Percentiles rank a stretch among this genome's conserved stretches.
phyloP scores from a whole-genome alignment of 37 sponge, comb jelly and placozoan genomes.

The Ephydatia muelleri region DNA sequence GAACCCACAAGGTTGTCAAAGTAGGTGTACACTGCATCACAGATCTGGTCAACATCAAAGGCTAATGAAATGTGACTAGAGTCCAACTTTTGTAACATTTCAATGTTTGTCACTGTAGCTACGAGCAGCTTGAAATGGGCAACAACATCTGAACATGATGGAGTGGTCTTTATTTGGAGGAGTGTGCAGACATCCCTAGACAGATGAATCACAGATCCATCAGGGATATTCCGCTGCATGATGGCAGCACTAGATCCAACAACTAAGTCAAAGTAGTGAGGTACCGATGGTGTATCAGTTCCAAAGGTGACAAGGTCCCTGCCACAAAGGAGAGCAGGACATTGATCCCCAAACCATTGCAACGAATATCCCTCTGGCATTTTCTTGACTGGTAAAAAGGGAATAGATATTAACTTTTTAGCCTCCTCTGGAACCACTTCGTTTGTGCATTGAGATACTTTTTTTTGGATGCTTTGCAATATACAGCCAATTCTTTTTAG shows the following conservation, averaged over 20 bases:
- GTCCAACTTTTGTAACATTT: background rate
- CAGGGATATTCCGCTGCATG: background rate
- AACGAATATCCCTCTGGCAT: conserved; percentile 28
- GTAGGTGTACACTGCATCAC: conserved; percentile 7
- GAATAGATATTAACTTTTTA: conserved; percentile 16
- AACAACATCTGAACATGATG: background rate
- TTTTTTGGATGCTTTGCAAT: conserved; percentile 5
- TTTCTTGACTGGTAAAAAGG: conserved; percentile 49
- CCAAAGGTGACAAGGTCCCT: conserved; percentile 12
- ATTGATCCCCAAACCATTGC: conserved; percentile 41
- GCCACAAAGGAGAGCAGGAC: conserved; percentile 23
- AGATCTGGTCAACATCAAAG: background rate
- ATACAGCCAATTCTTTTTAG: conserved; percentile 9
- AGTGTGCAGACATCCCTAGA: background rate
- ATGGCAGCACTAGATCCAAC: conserved; percentile 9
- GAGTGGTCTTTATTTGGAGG: conserved; percentile 14
- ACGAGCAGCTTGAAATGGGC: conserved; percentile 8
- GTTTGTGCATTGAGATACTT: background rate
- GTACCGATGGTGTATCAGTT: background rate
- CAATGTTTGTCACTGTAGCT: background rate
- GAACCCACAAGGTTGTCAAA: background rate
- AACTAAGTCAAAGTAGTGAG: background rate
- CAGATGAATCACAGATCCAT: background rate
- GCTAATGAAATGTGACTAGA: too few relatives aligned
- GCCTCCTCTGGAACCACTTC: background rate